Conservation (phyloP, 2,113 vertebrate species). For the Mus musculus region GRCm39 chr16:90969001-90969500, state of each 20-base stretch:
- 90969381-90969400: slow-evolving; percentile 73
- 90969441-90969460: slow-evolving; percentile 66
- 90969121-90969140: slow-evolving; percentile 15
- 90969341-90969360: slow-evolving; percentile 88
- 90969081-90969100: not conserved
- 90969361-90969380: slow-evolving; percentile 88
- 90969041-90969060: slow-evolving; percentile 37
- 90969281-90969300: slow-evolving; percentile 48
- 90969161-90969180: fast-evolving
- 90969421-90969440: slow-evolving; percentile 79
- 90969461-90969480: slow-evolving; percentile 68
- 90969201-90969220: not conserved
- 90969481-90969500: slow-evolving; percentile 17
- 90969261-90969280: slow-evolving; percentile 60
- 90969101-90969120: slow-evolving; percentile 17
- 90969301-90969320: slow-evolving; percentile 70
- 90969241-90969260: slow-evolving; percentile 47
- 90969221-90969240: not conserved
- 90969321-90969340: slow-evolving; percentile 83
- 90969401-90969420: slow-evolving; percentile 75
- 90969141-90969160: not conserved
- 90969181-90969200: not conserved
- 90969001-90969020: not conserved
- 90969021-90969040: slow-evolving; percentile 1
- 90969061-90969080: not conserved